phyloP scores from a whole-genome alignment of 1,140 invertebrate species.

The Cydia splendana region DNA sequence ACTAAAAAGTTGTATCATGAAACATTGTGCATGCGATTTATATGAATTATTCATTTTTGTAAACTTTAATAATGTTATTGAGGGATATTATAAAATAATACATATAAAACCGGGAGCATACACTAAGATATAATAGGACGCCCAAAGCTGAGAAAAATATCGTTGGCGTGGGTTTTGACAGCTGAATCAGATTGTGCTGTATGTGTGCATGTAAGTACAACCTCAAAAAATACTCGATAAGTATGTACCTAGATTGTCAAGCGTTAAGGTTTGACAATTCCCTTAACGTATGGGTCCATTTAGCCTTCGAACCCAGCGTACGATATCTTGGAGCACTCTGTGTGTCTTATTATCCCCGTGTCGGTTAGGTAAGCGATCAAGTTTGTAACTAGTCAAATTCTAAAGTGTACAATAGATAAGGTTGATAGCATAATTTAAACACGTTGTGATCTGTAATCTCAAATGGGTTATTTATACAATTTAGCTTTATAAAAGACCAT shows the following conservation, averaged over 20 bases:
- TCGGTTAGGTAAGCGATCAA: background rate
- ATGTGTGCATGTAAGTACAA: no score
- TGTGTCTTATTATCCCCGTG: background rate
- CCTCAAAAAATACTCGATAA: no score
- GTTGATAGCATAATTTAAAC: slow-evolving; percentile 12
- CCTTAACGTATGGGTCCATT: no score
- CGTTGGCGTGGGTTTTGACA: no score
- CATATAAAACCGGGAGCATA: background rate
- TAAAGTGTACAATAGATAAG: background rate
- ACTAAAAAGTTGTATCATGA: slow-evolving; percentile 11
- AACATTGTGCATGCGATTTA: slow-evolving; percentile 22
- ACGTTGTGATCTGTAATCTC: background rate
- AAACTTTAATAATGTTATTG: slow-evolving; percentile 8
- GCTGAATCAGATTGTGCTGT: no score
- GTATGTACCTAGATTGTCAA: no score
- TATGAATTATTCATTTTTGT: slow-evolving; percentile 19
- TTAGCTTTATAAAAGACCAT: slow-evolving; percentile 6
- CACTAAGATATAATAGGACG: background rate
- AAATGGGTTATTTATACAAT: slow-evolving; percentile 10
- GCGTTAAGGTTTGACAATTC: no score
- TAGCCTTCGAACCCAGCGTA: no score
- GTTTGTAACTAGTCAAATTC: slow-evolving; percentile 21
- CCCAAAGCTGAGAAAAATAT: background rate
- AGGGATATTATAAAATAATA: background rate
- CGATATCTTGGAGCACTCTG: no score